Percentiles rank a stretch among this genome's conserved stretches.
These are phyloP conservation scores for Odontamblyopus rebecca DNA, from an alignment of 2,797 vertebrate genomes.

Conservation along the genomic window DNA sequence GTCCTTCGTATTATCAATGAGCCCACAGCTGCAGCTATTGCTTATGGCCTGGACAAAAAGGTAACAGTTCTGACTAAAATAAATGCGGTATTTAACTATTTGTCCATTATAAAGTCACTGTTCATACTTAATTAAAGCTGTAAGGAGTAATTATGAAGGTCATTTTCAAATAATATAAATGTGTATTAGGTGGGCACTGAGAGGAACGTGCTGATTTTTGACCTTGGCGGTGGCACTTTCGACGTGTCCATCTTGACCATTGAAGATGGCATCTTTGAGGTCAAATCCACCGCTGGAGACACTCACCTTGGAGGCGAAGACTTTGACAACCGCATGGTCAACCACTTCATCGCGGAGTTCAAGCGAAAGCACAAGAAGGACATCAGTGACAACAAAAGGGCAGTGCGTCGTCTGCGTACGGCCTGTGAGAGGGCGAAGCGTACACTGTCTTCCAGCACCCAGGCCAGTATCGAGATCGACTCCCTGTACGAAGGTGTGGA, in stretches of 20 bases:
- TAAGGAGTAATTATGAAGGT: neutral
- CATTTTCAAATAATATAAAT: neutral
- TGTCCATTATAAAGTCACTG: no score
- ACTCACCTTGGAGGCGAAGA: conserved; percentile 87
- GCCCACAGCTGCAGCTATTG: conserved; percentile 82
- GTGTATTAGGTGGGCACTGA: conserved; percentile 75
- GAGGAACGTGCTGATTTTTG: conserved; percentile 87
- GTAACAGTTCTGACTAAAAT: conserved; percentile 27
- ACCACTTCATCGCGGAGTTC: conserved; percentile 87
- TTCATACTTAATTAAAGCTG: no score
- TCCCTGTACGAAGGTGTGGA: conserved; percentile 87
- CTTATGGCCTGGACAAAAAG: conserved; percentile 83
- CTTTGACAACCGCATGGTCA: conserved; percentile 87
- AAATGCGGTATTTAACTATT: neutral
- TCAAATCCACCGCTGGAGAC: conserved; percentile 87
- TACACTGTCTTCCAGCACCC: conserved; percentile 83
- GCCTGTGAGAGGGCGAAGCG: conserved; percentile 84
- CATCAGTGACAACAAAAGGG: conserved; percentile 87
- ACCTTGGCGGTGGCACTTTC: conserved; percentile 88
- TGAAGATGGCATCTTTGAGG: conserved; percentile 88
- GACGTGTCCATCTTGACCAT: conserved; percentile 89
- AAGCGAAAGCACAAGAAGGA: conserved; percentile 88
- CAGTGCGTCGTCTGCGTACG: conserved; percentile 82
- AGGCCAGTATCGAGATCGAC: conserved; percentile 84
- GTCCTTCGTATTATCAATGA: conserved; percentile 84